These are phyloP conservation scores for Erpetoichthys calabaricus DNA, from an alignment of 2,797 vertebrate species.

Conservation along the genomic window DNA sequence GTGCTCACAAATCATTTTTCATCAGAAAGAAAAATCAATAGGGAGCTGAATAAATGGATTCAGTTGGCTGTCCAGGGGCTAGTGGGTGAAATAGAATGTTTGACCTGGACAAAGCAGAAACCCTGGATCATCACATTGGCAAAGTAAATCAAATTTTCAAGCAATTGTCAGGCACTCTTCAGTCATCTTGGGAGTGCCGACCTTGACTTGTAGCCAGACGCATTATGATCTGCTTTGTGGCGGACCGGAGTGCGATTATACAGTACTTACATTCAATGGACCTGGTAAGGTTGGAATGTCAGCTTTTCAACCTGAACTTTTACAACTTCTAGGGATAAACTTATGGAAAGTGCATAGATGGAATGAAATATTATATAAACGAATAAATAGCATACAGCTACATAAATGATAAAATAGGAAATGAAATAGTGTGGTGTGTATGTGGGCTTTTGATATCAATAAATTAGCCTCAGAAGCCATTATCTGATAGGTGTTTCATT, in stretches of 20 bases:
- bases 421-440: too few relatives aligned
- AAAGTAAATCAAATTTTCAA: constrained; percentile 19
- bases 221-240: constrained; percentile 14
- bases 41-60: constrained; percentile 25
- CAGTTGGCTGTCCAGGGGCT: constrained; percentile 26
- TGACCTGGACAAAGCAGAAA: constrained; percentile 18
- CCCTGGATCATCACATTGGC: constrained; percentile 19
- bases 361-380: too few relatives aligned
- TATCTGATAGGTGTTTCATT: too few relatives aligned
- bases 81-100: constrained; percentile 8
- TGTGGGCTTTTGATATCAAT: too few relatives aligned
- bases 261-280: neutral
- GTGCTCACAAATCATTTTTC: constrained; percentile 40
- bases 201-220: constrained; percentile 16
- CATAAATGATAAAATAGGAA: too few relatives aligned
- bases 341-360: too few relatives aligned
- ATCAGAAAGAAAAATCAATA: constrained; percentile 30
- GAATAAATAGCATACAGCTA: too few relatives aligned
- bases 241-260: neutral
- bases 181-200: constrained; percentile 18
- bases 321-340: neutral
- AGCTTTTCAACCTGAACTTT: constrained; percentile 33
- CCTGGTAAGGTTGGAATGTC: constrained; percentile 14
- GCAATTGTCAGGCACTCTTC: constrained; percentile 18
- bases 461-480: too few relatives aligned